Evolutionary conservation across 2,113 vertebrate species (phyloP).

Genomic region (Mustelus asterias): DNA sequence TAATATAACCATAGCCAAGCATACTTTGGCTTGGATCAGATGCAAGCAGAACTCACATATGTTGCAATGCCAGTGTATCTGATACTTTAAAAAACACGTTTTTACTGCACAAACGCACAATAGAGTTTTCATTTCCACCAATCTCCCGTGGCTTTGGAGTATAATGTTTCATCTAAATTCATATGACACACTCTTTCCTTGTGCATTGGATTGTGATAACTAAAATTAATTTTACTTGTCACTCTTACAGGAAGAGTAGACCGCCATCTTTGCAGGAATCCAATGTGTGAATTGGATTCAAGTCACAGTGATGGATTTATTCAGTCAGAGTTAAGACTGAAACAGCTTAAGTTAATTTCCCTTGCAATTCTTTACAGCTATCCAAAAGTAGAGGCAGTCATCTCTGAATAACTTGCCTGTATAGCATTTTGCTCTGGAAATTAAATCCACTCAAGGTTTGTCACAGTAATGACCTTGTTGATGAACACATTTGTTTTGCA

Average conservation of each 20-base stretch:
- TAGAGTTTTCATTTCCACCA: constrained; percentile 14
- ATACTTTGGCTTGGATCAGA: background rate
- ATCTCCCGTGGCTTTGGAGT: background rate
- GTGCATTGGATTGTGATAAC: background rate
- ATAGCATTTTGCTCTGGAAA: background rate
- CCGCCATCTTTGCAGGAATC: background rate
- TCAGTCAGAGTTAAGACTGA: constrained; percentile 6
- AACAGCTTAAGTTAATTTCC: background rate
- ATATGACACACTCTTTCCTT: background rate
- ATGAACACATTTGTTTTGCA: no score
- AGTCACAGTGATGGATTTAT: background rate
- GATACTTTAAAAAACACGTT: background rate
- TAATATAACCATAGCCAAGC: background rate
- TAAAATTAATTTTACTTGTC: constrained; percentile 18
- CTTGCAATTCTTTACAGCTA: background rate
- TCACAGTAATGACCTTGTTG: background rate
- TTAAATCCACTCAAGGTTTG: background rate
- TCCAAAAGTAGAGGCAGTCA: background rate
- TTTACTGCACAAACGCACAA: background rate
- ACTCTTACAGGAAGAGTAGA: background rate
- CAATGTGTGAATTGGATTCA: background rate
- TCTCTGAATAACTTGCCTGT: background rate
- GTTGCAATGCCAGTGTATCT: background rate
- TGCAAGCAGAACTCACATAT: background rate
- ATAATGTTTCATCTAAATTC: constrained; percentile 10